These are phyloP conservation scores for Pseudomyrmex flavicornis DNA, from an alignment of 1,140 invertebrate species.

Conservation along the genomic window DNA sequence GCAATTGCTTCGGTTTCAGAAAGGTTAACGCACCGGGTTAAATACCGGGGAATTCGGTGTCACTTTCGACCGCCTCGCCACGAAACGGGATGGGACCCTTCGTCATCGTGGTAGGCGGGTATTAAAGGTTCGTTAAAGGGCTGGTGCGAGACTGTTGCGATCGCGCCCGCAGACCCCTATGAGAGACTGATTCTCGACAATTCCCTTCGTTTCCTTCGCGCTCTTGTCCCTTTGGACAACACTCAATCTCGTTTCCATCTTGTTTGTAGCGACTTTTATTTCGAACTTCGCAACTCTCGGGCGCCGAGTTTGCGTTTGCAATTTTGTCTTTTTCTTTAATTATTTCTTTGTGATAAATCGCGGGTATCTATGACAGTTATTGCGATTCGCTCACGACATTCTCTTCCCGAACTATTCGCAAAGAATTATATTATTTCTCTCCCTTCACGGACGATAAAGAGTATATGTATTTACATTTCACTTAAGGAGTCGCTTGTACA, in stretches of 20 bases:
- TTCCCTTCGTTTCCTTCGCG: conserved; percentile 18
- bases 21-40: conserved; percentile 83
- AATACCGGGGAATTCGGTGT: conserved; percentile 81
- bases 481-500: too few species aligned
- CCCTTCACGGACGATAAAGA: conserved; percentile 6
- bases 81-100: conserved; percentile 58
- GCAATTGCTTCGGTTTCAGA: conserved; percentile 83
- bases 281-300: conserved; percentile 2
- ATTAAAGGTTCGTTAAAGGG: conserved; percentile 72
- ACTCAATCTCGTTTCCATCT: conserved; percentile 34
- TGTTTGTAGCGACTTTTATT: conserved; percentile 36
- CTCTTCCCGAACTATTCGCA: not conserved
- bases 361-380: not conserved
- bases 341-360: conserved; percentile 42
- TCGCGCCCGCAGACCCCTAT: conserved; percentile 26
- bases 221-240: conserved; percentile 40
- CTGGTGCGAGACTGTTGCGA: conserved; percentile 57
- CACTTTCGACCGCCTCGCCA: conserved; percentile 76
- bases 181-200: conserved; percentile 42
- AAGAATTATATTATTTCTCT: not conserved
- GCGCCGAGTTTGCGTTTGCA: not conserved
- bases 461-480: conserved; percentile 6
- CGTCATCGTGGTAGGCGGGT: conserved; percentile 51
- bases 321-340: not conserved
- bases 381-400: not conserved